Evolutionary conservation across 2,888 invertebrate genomes (phyloP).

Genomic region (Euplagia quadripunctaria): DNA sequence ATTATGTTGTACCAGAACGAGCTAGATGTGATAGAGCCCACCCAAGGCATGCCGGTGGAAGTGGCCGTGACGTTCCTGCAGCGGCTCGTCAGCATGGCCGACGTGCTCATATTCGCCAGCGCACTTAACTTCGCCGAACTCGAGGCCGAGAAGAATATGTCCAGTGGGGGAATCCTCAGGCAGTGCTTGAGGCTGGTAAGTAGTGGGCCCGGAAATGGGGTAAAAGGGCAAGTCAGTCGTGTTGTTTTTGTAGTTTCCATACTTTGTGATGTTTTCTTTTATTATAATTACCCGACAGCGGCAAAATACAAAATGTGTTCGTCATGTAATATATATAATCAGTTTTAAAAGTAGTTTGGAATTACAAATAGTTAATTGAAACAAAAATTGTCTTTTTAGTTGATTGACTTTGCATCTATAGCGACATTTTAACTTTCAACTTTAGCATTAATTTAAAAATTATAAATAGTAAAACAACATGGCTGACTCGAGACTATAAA

Average conservation of each 20-base stretch:
- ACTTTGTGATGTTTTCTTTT: too few relatives aligned
- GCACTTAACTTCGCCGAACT: slow-evolving; percentile 98
- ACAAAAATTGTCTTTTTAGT: too few relatives aligned
- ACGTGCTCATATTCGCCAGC: slow-evolving; percentile 99
- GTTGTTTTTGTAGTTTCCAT: slow-evolving; percentile 34
- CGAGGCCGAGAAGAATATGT: slow-evolving; percentile 99
- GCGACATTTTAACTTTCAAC: too few relatives aligned
- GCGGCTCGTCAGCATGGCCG: slow-evolving; percentile 99
- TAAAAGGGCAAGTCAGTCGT: slow-evolving; percentile 26
- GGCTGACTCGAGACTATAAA: slow-evolving; percentile 7
- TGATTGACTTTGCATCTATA: too few relatives aligned
- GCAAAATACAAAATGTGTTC: too few relatives aligned
- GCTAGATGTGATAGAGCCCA: slow-evolving; percentile 98
- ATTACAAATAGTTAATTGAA: too few relatives aligned
- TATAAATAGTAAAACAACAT: slow-evolving; percentile 19
- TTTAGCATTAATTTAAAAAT: too few relatives aligned
- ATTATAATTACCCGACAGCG: too few relatives aligned
- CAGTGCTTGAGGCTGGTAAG: slow-evolving; percentile 97
- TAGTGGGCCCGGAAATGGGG: slow-evolving; percentile 25
- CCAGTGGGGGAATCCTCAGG: slow-evolving; percentile 98
- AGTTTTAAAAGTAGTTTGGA: too few relatives aligned
- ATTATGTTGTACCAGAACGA: slow-evolving; percentile 91
- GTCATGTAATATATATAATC: too few relatives aligned
- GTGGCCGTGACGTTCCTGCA: slow-evolving; percentile 99
- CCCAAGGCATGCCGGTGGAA: slow-evolving; percentile 99